phyloP scores from a whole-genome alignment of 2,888 invertebrate genomes.

The Cremastinae sp. region DNA sequence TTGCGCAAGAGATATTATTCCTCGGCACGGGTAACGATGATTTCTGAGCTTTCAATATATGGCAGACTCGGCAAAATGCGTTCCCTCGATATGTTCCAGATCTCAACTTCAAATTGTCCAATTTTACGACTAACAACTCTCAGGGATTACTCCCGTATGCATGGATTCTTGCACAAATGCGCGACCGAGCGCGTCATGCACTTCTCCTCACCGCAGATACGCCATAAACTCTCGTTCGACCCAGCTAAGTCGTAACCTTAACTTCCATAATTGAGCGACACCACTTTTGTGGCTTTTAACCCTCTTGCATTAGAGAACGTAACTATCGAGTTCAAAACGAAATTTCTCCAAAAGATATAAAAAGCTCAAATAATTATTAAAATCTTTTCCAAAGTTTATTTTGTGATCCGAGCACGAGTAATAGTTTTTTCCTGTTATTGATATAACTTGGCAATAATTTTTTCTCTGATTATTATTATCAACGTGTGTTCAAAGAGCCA shows the following conservation, averaged over 20 bases:
- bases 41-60: constrained; percentile 21
- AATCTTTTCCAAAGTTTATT: no score
- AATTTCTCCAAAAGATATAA: no score
- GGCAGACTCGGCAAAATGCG: background rate
- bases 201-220: background rate
- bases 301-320: no score
- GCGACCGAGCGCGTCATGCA: background rate
- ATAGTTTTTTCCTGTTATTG: background rate
- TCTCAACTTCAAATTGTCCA: constrained; percentile 18
- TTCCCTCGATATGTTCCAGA: background rate
- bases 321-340: no score
- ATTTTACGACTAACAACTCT: constrained; percentile 2
- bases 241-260: background rate
- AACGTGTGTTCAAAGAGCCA: no score
- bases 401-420: no score
- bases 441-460: no score
- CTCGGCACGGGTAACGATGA: constrained; percentile 11
- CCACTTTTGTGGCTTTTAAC: background rate
- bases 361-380: no score
- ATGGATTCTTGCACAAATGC: no score
- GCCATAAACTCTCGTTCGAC: background rate
- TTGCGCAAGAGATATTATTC: constrained; percentile 35
- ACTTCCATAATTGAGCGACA: constrained; percentile 13
- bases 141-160: no score
- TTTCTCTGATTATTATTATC: no score